Evolutionary conservation across 2,797 vertebrate species (phyloP), one percentile per base, ranked within the genome.

Genomic region (Periophthalmus magnuspinnatus): DNA sequence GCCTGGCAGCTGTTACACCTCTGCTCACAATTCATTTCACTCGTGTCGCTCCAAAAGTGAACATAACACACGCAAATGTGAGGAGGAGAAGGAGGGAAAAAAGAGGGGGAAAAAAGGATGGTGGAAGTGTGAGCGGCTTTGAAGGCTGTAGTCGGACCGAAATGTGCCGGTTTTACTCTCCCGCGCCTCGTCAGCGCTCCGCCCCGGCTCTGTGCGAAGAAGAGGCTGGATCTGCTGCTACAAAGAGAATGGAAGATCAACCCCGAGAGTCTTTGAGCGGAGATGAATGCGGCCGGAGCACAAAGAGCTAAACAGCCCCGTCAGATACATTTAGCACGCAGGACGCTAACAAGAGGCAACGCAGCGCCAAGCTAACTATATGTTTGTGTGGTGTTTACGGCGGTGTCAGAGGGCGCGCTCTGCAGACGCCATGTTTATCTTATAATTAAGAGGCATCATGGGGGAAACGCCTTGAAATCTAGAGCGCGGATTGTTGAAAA

Each of bases 221-320:
- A 79, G 68, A n/a, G 2, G 50, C 50, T 58, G 84, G 87, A 81
- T 81, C 84, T 69, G 74, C 68, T 82, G 88, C 85, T 85, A 90
- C 88, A 93, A 93, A 92, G 91, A 92, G 90, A 92, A 92, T 92
- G 72, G 70, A 80, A 89, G 86, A 93, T 90, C 89, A 89, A 82
- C 84, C 81, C 77, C 5, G 75, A 75, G 83, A 65, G 63, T 52
- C 82, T 82, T 19, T 83, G 87, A 89, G 88, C 86, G 84, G 79
- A 81, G 81, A 88, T 86, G 88, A 89, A 86, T 84, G 70, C 81
- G 86, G 79, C 78, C 69, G 17, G 9, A 62, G 73, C 85, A 89
- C 86, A 91, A 88, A 86, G 83, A 81, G 74, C 58, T 87, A 88
- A 88, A 88, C 84, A 84, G 76, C 24, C 70, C 77, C 80, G 72